Percentiles rank a stretch among this genome's conserved stretches.
Evolutionary conservation across 2,113 vertebrate genomes (phyloP).

Genomic region (Trematocara nigrifrons): DNA sequence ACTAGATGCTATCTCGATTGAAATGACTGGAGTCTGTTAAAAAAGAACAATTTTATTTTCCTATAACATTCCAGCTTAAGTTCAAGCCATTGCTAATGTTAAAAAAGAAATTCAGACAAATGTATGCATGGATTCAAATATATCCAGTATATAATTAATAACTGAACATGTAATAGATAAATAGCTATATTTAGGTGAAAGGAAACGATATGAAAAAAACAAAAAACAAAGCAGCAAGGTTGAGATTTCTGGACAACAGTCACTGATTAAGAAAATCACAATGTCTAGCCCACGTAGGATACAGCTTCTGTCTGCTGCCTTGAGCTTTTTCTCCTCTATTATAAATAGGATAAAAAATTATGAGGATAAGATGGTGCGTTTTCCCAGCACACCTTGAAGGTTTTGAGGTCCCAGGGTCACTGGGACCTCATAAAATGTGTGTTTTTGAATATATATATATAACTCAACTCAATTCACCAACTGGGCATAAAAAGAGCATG

Average conservation of each 20-base stretch:
- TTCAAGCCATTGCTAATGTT: neutral
- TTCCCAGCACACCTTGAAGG: neutral
- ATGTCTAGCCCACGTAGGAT: neutral
- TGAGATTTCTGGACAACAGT: neutral
- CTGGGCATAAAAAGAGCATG: too few relatives aligned
- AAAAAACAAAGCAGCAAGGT: neutral
- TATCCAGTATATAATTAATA: neutral
- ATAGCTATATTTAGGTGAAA: neutral
- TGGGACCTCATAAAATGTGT: too few relatives aligned
- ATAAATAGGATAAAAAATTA: neutral
- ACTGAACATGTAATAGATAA: neutral
- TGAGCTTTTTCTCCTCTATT: neutral
- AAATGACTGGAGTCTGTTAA: conserved; percentile 75
- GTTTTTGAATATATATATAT: too few relatives aligned
- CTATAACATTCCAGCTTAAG: neutral
- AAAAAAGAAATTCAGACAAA: neutral
- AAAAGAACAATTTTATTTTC: neutral
- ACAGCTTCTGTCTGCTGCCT: neutral
- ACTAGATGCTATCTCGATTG: conserved; percentile 75
- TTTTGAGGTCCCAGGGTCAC: neutral
- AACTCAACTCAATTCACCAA: too few relatives aligned
- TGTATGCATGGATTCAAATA: neutral
- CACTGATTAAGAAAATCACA: neutral
- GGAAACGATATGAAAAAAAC: neutral
- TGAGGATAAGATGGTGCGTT: neutral